Percentiles rank a stretch among this genome's conserved stretches.
phyloP scores from a whole-genome alignment of 1,140 invertebrate genomes.

The Papilio aristodemus region DNA sequence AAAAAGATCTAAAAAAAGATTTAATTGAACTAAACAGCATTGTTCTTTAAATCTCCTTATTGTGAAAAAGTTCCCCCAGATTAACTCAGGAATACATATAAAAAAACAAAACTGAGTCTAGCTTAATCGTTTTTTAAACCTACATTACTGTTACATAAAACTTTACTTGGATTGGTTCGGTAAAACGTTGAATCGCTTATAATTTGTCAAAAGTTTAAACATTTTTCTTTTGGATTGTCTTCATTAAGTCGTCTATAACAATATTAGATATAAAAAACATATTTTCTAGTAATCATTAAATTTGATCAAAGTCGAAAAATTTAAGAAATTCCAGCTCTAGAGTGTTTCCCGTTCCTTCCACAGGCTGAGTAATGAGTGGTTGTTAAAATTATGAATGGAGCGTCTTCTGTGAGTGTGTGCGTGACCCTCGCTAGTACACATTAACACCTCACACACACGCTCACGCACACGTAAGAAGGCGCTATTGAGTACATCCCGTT shows the following conservation, averaged over 20 bases:
- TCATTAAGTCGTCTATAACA: background rate
- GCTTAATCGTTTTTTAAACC: too few relatives aligned
- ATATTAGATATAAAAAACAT: background rate
- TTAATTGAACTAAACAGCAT: background rate
- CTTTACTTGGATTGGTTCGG: too few relatives aligned
- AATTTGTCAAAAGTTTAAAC: too few relatives aligned
- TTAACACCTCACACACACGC: slow-evolving; percentile 17
- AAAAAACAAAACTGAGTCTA: too few relatives aligned
- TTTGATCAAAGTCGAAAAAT: slow-evolving; percentile 23
- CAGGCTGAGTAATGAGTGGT: slow-evolving; percentile 59
- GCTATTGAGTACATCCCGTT: slow-evolving; percentile 28
- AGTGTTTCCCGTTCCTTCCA: slow-evolving; percentile 46
- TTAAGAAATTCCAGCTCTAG: slow-evolving; percentile 46
- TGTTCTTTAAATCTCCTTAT: background rate
- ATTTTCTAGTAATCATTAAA: background rate
- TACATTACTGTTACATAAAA: too few relatives aligned
- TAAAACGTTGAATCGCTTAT: too few relatives aligned
- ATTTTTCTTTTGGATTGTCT: background rate
- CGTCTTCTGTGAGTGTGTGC: slow-evolving; percentile 50
- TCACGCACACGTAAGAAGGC: slow-evolving; percentile 33
- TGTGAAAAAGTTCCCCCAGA: too few relatives aligned
- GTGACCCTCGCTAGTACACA: slow-evolving; percentile 40
- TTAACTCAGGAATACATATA: too few relatives aligned
- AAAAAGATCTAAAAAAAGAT: slow-evolving; percentile 4
- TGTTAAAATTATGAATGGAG: slow-evolving; percentile 74